phyloP scores from a whole-genome alignment of 2,113 vertebrate genomes.

The Chitala chitala region DNA sequence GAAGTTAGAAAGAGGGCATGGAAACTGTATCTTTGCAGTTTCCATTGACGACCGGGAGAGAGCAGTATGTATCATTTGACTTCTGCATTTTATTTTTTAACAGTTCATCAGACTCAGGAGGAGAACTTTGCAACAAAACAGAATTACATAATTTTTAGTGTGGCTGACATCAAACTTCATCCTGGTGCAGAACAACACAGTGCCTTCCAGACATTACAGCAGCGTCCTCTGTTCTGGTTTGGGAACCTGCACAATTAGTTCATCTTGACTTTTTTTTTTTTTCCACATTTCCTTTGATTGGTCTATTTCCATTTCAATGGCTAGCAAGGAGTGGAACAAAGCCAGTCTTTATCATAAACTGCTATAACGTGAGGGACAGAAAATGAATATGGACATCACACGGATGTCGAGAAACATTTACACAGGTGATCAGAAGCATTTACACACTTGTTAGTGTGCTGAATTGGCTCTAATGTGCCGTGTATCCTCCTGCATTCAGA shows the following conservation, averaged over 20 bases:
- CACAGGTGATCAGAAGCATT: conserved; percentile 40
- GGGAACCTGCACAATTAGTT: conserved; percentile 14
- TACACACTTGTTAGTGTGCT: conserved; percentile 60
- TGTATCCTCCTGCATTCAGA: conserved; percentile 85
- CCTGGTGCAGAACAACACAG: conserved; percentile 58
- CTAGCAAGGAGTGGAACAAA: conserved; percentile 39
- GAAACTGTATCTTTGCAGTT: background rate
- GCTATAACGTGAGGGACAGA: too few species aligned
- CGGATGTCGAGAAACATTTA: too few species aligned
- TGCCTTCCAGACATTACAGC: conserved; percentile 76
- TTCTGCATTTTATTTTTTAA: conserved; percentile 20
- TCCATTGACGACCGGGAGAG: background rate
- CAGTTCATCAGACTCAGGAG: conserved; percentile 41
- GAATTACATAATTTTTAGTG: conserved; percentile 39
- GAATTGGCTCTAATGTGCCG: conserved; percentile 75
- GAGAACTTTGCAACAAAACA: conserved; percentile 29
- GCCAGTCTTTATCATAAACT: conserved; percentile 52
- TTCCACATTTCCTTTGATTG: conserved; percentile 20
- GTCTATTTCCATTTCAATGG: conserved; percentile 34
- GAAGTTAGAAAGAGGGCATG: background rate
- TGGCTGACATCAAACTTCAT: conserved; percentile 45
- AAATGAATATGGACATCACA: too few species aligned
- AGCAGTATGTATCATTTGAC: background rate
- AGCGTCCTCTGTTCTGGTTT: too few species aligned
- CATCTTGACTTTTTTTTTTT: background rate